Base-by-base conservation (phyloP, 2,797 vertebrate genomes). In the Dryobates pubescens region DNA sequence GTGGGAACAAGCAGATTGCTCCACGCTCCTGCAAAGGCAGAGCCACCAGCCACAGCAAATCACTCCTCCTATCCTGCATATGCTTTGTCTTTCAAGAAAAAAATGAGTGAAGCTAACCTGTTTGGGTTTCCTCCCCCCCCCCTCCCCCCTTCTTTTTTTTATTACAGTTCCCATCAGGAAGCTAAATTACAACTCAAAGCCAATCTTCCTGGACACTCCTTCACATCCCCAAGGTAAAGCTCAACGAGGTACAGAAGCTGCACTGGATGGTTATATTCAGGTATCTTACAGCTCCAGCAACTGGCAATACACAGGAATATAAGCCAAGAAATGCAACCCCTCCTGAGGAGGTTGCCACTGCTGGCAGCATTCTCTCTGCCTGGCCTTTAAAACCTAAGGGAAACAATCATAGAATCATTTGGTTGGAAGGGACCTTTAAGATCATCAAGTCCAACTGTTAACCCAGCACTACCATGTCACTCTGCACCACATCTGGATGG, bases 1-100 rank as follows among this genome's bases (percentile, higher is more conserved):
- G 68, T 14, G n/a, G 27, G 49, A 79, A 76, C 4, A 9, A 36
- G 43, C n/a, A 85, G 82, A 71, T 16, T 36, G 73, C 65, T 67
- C 58, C 41, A 26, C 1, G 0, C 16, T 54, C 68, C 61, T 26
- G 30, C 1, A 4, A 56, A 74, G 24, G 74, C 74, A 88, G 65
- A 77, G 41, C 38, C 67, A 65, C 23, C 54, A 63, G 38, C 19
- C 72, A 59, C 81, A 73, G 78, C 65, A 64, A n/a, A 72, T 26
- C 1, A 0, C 58, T 36, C 5, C 0, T 4, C 3, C 0, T 4
- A n/a, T 17, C 75, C 51, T n/a, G 23, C 22, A 30, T 0, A 2
- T 1, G 13, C 51, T 41, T 51, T 30, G 47, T 49, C 63, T 80
- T 49, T 71, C 62, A 53, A 43, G 30, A 80, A 77, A 14, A 14